Base-by-base conservation (phyloP, 92 coral and sea anemone species). In the Micromussa lordhowensis region DNA sequence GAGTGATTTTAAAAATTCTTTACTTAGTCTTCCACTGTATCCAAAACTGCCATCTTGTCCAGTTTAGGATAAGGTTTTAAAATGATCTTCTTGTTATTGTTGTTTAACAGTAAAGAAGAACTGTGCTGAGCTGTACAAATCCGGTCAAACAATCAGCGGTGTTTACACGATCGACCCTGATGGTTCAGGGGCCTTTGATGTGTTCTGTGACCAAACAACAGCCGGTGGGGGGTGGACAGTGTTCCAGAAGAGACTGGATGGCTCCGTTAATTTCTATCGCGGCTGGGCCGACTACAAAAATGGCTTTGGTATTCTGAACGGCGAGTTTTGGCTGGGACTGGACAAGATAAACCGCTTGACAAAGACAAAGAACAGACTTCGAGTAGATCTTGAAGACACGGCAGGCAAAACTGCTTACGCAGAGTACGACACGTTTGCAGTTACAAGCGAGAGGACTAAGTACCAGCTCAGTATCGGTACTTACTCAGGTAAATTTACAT, bases 161-260 rank as follows among this genome's bases (percentile, higher is more conserved):
- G 61, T 94, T 31, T 96, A 92, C 68, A 63, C 81, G 13, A 87
- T 96, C 81, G 91, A 93, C 69, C 99, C 97, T 34, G 96, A 96
- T 57, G 95, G 91, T 22, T 44, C 75, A 75, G 96, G 92, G 0
- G 29, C 81, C 26, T 92, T 96, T 82, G 79, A 87, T 54, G 99
- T 94, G n/a, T 91, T 79, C 64, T 96, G 99, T 82, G 99, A 96
- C 87, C 96, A 94, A 87, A 83, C 44, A 7, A 94, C 94, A 18
- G 91, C 77, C 48, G 92, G 95, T 16, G 99, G 99, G 57, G 99
- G 99, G 8, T 96, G 99, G 99, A 91, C 94, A 17, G 89, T 96
- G 64, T 89, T 96, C 54, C 97, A 96, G 69, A 92, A 84, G 76
- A 91, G 94, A 89, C 51, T 92, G 53, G 90, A 92, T 82, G 94